Percentiles rank a stretch among this genome's conserved stretches.
Conservation (phyloP, 2,113 vertebrate genomes). For the Otolemur garnettii region DNA sequence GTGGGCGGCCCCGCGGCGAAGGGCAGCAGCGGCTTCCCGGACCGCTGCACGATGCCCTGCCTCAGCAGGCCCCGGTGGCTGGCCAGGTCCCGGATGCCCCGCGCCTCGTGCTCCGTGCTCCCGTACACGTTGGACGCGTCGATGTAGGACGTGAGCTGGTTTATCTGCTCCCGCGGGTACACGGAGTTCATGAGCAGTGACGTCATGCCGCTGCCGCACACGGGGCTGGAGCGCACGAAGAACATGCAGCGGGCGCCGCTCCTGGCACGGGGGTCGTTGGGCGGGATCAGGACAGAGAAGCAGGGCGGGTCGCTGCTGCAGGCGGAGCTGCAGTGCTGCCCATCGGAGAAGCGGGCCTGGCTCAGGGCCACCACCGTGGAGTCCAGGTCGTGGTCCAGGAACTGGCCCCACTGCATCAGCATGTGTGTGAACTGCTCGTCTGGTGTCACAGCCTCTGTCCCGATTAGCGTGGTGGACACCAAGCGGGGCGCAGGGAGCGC, state of each 20-base stretch:
- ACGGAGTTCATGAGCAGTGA: slow-evolving; percentile 99
- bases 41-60: slow-evolving; percentile 97
- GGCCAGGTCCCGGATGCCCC: slow-evolving; percentile 95
- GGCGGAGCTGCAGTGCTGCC: slow-evolving; percentile 94
- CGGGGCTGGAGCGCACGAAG: slow-evolving; percentile 97
- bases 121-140: slow-evolving; percentile 98
- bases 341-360: slow-evolving; percentile 97
- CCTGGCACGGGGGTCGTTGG: slow-evolving; percentile 92
- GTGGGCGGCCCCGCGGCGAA: slow-evolving; percentile 97
- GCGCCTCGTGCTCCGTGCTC: slow-evolving; percentile 94
- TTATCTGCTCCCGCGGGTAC: slow-evolving; percentile 97
- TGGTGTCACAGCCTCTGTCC: slow-evolving; percentile 95
- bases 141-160: slow-evolving; percentile 97
- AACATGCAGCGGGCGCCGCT: slow-evolving; percentile 97
- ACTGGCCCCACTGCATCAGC: slow-evolving; percentile 99
- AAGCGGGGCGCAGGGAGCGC: slow-evolving; percentile 93
- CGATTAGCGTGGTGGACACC: slow-evolving; percentile 95
- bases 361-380: slow-evolving; percentile 96
- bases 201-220: slow-evolving; percentile 98
- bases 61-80: slow-evolving; percentile 96
- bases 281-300: slow-evolving; percentile 96
- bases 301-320: slow-evolving; percentile 97
- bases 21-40: slow-evolving; percentile 96
- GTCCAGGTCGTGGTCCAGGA: slow-evolving; percentile 98
- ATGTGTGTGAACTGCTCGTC: slow-evolving; percentile 97